Conservation (phyloP, 2,113 vertebrate species). For the Solea solea region DNA sequence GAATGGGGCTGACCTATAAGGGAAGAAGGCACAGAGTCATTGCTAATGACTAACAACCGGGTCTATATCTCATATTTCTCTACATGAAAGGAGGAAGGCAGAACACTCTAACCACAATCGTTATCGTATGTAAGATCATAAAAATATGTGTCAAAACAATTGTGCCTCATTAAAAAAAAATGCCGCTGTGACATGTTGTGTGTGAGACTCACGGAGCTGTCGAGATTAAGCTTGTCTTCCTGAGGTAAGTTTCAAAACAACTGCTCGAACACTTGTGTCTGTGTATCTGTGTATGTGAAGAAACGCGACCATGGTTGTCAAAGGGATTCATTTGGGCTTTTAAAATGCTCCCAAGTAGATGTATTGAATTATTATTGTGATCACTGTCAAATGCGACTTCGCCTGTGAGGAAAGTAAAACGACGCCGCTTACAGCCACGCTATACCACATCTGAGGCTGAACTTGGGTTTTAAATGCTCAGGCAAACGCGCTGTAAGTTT, state of each 20-base stretch:
- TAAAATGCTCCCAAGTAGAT: slow-evolving; percentile 25
- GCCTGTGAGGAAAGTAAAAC: slow-evolving; percentile 20
- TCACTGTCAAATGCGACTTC: slow-evolving; percentile 32
- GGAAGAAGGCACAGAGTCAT: slow-evolving; percentile 42
- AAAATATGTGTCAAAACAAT: slow-evolving; percentile 8
- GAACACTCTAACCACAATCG: background rate
- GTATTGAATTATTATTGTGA: slow-evolving; percentile 43
- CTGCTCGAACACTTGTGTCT: background rate
- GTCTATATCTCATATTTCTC: slow-evolving; percentile 6
- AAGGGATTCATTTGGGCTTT: slow-evolving; percentile 17
- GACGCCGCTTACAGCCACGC: background rate
- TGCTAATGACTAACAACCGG: slow-evolving; percentile 42
- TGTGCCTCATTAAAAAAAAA: slow-evolving; percentile 14
- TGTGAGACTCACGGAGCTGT: slow-evolving; percentile 2
- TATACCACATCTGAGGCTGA: background rate
- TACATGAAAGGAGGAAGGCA: background rate
- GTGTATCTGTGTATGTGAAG: background rate
- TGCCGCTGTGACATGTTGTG: background rate
- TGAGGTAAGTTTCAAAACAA: slow-evolving; percentile 3
- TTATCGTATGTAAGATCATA: slow-evolving; percentile 2
- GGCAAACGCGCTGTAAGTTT: slow-evolving; percentile 2
- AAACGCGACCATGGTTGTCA: slow-evolving; percentile 1
- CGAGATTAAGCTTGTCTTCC: background rate
- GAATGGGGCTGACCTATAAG: slow-evolving; percentile 53
- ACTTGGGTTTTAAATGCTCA: background rate